These are phyloP conservation scores for Tamandua tetradactyla DNA, from an alignment of 2,797 vertebrate species.

Conservation along the genomic window DNA sequence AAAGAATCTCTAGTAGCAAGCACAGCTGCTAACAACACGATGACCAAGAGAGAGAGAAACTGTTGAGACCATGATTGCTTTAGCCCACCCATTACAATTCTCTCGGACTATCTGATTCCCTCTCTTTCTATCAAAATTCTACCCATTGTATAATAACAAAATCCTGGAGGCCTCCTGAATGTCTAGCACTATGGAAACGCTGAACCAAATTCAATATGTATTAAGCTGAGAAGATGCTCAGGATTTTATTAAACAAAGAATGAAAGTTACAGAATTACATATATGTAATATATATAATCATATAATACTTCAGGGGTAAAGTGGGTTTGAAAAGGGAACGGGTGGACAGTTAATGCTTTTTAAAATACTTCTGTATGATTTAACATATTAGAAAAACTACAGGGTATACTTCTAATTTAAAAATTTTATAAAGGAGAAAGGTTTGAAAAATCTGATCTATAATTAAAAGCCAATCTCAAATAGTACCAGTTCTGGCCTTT, in stretches of 20 bases:
- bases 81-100: neutral
- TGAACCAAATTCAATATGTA: neutral
- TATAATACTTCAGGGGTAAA: neutral
- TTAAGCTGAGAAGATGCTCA: slow-evolving; percentile 42
- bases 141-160: neutral
- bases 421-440: neutral
- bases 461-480: slow-evolving; percentile 3
- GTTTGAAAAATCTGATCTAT: neutral
- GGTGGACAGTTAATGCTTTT: neutral
- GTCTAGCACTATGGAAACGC: neutral
- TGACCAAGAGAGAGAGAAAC: neutral
- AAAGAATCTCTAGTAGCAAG: neutral
- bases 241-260: slow-evolving; percentile 6
- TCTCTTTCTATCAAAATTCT: neutral
- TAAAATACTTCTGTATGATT: neutral
- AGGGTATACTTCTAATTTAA: neutral
- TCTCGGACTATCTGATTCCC: slow-evolving; percentile 4
- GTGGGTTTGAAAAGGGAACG: neutral
- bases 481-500: neutral
- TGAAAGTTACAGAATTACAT: neutral
- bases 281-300: neutral
- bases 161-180: neutral
- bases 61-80: neutral
- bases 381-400: slow-evolving; percentile 15
- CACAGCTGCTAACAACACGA: neutral